phyloP scores from a whole-genome alignment of 2,797 vertebrate species.

The Leucoraja ocellata region DNA sequence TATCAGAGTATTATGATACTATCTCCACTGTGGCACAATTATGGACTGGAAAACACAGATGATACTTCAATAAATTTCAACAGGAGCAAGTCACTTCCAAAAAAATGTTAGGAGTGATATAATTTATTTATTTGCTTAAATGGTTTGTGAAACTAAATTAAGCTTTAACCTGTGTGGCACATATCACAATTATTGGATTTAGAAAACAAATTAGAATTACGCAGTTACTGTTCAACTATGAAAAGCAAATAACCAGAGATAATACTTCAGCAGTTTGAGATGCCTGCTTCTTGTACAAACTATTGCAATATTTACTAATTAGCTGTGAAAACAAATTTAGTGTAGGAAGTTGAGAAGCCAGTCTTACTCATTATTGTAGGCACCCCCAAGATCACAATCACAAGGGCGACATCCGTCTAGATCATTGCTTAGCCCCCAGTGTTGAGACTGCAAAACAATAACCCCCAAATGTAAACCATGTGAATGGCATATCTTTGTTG shows the following conservation, averaged over 20 bases:
- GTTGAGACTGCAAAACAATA: constrained; percentile 69
- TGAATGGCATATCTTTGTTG: neutral
- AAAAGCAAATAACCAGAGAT: neutral
- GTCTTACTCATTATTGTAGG: constrained; percentile 81
- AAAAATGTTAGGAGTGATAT: neutral
- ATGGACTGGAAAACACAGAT: neutral
- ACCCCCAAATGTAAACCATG: neutral
- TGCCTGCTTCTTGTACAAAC: neutral
- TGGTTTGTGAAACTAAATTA: neutral
- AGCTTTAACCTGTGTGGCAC: neutral
- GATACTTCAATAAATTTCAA: neutral
- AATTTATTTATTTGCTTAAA: too few species aligned
- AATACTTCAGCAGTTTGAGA: neutral
- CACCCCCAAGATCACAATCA: constrained; percentile 85
- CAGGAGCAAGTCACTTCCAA: neutral
- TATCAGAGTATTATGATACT: neutral
- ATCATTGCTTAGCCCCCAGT: constrained; percentile 95
- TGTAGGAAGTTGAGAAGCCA: constrained; percentile 34
- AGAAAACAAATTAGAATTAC: neutral
- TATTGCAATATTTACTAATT: neutral
- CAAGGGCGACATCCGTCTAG: constrained; percentile 89
- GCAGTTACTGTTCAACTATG: neutral
- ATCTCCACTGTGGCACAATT: too few species aligned
- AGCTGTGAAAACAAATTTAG: neutral
- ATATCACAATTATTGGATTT: neutral